These are phyloP conservation scores for Ascaphus truei DNA, from an alignment of 2,113 vertebrate genomes.

Conservation along the genomic window DNA sequence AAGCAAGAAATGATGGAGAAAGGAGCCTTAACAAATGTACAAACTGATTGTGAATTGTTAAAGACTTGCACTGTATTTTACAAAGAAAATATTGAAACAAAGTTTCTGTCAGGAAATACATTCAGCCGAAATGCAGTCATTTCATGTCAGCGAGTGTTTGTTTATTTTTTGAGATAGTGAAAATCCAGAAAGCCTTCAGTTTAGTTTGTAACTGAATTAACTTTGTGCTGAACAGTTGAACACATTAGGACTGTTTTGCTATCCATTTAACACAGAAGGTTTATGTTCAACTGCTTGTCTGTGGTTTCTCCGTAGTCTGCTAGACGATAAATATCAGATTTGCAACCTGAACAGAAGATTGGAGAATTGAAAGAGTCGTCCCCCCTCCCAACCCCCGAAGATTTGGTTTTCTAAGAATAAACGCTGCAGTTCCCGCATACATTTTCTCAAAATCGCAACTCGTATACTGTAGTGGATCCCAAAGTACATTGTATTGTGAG, in stretches of 20 bases:
- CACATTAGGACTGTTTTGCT: neutral
- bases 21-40: too few relatives aligned
- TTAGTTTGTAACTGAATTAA: neutral
- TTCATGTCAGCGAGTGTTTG: too few relatives aligned
- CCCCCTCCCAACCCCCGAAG: too few relatives aligned
- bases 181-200: too few relatives aligned
- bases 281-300: slow-evolving; percentile 4
- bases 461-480: neutral
- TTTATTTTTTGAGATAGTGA: too few relatives aligned
- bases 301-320: slow-evolving; percentile 15
- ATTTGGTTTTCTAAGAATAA: slow-evolving; percentile 18
- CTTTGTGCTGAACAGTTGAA: neutral
- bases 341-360: slow-evolving; percentile 7
- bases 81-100: too few relatives aligned
- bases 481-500: neutral
- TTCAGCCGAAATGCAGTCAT: too few relatives aligned
- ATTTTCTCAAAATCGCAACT: neutral
- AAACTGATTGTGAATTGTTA: too few relatives aligned
- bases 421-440: neutral
- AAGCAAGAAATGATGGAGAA: too few relatives aligned
- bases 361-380: slow-evolving; percentile 7
- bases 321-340: slow-evolving; percentile 19
- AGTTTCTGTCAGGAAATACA: too few relatives aligned
- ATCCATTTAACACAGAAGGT: neutral
- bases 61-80: too few relatives aligned